Conservation (phyloP, 2,888 invertebrate species). For the Linhomoeus sp. region DNA sequence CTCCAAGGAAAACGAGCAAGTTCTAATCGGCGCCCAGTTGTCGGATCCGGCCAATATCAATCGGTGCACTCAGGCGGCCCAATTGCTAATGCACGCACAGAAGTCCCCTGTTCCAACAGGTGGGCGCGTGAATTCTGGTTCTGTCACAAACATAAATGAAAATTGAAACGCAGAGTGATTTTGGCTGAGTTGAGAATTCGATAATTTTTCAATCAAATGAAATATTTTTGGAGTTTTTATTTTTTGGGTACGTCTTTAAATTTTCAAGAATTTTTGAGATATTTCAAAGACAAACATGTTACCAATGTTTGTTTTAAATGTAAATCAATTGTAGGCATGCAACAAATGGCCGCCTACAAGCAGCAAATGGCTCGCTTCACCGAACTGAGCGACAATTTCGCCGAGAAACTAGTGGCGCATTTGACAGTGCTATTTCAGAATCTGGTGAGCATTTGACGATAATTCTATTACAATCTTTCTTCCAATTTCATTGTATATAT, state of each 20-base stretch:
- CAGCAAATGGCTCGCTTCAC: slow-evolving; percentile 31
- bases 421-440: slow-evolving; percentile 85
- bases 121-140: too few relatives aligned
- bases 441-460: slow-evolving; percentile 39
- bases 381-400: slow-evolving; percentile 55
- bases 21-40: slow-evolving; percentile 3
- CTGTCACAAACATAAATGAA: too few relatives aligned
- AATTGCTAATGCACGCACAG: background rate
- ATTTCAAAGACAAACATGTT: too few relatives aligned
- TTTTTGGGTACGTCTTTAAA: background rate
- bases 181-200: too few relatives aligned
- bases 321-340: slow-evolving; percentile 2
- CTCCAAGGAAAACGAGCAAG: slow-evolving; percentile 2
- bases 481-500: too few relatives aligned
- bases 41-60: slow-evolving; percentile 8
- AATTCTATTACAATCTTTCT: background rate
- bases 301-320: too few relatives aligned
- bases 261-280: too few relatives aligned
- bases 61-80: slow-evolving; percentile 10
- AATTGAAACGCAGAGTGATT: too few relatives aligned
- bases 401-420: slow-evolving; percentile 62
- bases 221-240: too few relatives aligned
- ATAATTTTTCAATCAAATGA: too few relatives aligned
- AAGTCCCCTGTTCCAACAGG: background rate
- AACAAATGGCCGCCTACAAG: slow-evolving; percentile 9